Conservation (phyloP, 2,888 invertebrate genomes). For the Drosophila quinaria region DNA sequence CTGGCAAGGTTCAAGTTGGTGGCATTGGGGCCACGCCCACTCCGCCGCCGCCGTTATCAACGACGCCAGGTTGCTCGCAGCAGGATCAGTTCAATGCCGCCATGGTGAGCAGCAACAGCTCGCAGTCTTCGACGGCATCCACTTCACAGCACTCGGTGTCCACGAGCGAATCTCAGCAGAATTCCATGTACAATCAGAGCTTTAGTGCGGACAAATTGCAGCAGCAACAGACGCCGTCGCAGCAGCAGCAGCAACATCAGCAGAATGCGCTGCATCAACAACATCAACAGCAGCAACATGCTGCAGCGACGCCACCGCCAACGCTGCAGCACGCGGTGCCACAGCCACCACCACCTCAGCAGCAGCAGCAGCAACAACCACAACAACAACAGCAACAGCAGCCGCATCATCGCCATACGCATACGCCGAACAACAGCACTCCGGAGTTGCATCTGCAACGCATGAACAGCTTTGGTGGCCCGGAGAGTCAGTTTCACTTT, state of each 20-base stretch:
- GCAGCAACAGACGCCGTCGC: slow-evolving; percentile 67
- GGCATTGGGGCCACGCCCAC: slow-evolving; percentile 79
- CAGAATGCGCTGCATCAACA: slow-evolving; percentile 72
- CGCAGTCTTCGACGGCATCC: slow-evolving; percentile 84
- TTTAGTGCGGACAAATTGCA: slow-evolving; percentile 84
- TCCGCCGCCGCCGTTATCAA: slow-evolving; percentile 84
- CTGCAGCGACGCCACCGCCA: slow-evolving; percentile 63
- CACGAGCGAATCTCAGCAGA: slow-evolving; percentile 84
- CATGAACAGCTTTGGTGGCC: slow-evolving; percentile 81
- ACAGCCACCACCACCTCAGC: slow-evolving; percentile 54
- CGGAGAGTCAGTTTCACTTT: slow-evolving; percentile 83
- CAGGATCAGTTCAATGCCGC: slow-evolving; percentile 84
- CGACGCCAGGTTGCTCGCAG: slow-evolving; percentile 83
- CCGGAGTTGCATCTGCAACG: slow-evolving; percentile 83
- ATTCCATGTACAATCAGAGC: slow-evolving; percentile 85
- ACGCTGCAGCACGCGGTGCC: slow-evolving; percentile 45
- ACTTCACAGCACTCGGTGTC: slow-evolving; percentile 84
- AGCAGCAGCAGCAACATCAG: slow-evolving; percentile 66
- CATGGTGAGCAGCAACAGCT: slow-evolving; percentile 84
- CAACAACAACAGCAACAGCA: slow-evolving; percentile 63
- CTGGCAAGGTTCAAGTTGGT: slow-evolving; percentile 68
- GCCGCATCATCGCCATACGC: slow-evolving; percentile 78
- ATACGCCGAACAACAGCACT: slow-evolving; percentile 74
- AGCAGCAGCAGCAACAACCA: slow-evolving; percentile 44
- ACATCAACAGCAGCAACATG: slow-evolving; percentile 54